Percentiles rank a stretch among this genome's conserved stretches.
Evolutionary conservation across 2,888 invertebrate species (phyloP).

Genomic region (Odontomyia ornata): DNA sequence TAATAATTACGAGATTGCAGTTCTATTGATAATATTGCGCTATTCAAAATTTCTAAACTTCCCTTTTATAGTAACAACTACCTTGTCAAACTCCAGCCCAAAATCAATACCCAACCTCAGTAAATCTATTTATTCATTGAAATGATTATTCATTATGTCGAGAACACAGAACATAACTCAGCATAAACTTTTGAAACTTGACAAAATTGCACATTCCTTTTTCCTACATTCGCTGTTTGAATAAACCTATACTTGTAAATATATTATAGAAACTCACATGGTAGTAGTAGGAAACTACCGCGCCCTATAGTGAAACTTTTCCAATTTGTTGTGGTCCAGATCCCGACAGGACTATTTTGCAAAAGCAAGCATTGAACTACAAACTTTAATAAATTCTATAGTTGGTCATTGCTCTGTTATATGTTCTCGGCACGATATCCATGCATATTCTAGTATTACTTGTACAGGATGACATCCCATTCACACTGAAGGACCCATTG

Average conservation of each 20-base stretch:
- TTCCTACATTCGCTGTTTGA: background rate
- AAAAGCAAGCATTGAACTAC: conserved; percentile 22
- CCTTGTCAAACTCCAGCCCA: too few relatives aligned
- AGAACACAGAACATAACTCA: background rate
- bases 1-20: too few relatives aligned
- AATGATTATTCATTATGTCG: background rate
- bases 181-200: background rate
- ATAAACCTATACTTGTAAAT: background rate
- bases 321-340: conserved; percentile 40
- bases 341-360: conserved; percentile 36
- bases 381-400: conserved; percentile 39
- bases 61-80: too few relatives aligned
- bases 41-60: too few relatives aligned
- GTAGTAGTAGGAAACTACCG: background rate
- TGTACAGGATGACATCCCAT: background rate
- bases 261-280: background rate
- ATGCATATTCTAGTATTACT: background rate
- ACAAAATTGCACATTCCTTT: background rate
- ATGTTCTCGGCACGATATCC: background rate
- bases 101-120: too few relatives aligned
- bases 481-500: conserved; percentile 5
- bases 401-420: conserved; percentile 28
- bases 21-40: too few relatives aligned
- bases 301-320: conserved; percentile 33
- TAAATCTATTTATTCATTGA: too few relatives aligned